Evolutionary conservation across 2,888 invertebrate species (phyloP), one percentile per base, ranked within the genome.

Genomic region (Neoitamus cyanurus): DNA sequence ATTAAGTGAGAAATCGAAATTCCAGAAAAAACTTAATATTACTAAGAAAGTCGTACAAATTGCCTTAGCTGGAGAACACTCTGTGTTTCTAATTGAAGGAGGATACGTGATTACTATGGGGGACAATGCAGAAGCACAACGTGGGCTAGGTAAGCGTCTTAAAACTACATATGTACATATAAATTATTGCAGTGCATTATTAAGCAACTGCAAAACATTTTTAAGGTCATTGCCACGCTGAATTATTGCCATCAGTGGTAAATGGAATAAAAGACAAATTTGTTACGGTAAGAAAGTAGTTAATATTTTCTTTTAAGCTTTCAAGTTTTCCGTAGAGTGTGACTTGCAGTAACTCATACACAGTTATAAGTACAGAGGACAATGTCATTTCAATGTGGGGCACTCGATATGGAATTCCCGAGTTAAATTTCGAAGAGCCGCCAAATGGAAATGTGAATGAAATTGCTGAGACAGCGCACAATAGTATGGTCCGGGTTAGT

Each of bases 331-430:
- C 83, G 42, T 89, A 95, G 94, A 93, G 92, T 89, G 92, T 94
- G 9, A 92, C 93, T 86, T 94, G 94, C 89, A 95, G 94, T 13
- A 93, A 93, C 31, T 93, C 93, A 28, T 95, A 93, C 89, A 94
- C 94, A 0, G 91, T 94, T n/a, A 94, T 93, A 7, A 93, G 93
- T 3, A 94, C 94, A 0, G 91, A 93, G 58, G 93, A 94, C 86
- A 94, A 95, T 89, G 93, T 94, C 30, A 90, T 95, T 7, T 93
- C 94, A 87, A 94, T 95, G 88, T 95, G 95, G 95, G 95, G 95
- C 25, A 93, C 93, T 4, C 90, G 92, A 15, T 91, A 92, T 87
- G 91, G 91, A 11, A 88, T 90, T 83, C 90, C 90, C 0, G 91
- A 88, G 83, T 85, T 85, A 15, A 86, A 86, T 80, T 84, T 86